A percentile compares a stretch with the other conserved stretches of the same genome.
Conservation (phyloP, 2,797 vertebrate species). For the Peromyscus eremicus region DNA sequence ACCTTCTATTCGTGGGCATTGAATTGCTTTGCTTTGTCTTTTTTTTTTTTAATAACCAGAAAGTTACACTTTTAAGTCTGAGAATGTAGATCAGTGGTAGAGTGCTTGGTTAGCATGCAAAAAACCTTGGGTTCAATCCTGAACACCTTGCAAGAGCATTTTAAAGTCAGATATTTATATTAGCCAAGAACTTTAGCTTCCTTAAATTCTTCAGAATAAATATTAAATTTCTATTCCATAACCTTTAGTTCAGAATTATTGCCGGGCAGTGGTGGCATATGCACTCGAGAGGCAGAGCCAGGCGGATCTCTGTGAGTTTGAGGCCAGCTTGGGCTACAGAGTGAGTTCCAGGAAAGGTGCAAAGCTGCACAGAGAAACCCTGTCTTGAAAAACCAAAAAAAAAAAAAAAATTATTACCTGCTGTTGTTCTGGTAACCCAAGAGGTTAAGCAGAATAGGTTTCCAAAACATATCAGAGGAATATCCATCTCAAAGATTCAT, state of each 20-base stretch:
- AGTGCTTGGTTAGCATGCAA: background rate
- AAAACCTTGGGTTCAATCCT: background rate
- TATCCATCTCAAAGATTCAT: background rate
- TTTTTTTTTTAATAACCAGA: background rate
- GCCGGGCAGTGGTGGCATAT: too few relatives aligned
- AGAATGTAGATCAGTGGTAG: background rate
- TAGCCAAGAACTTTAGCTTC: background rate
- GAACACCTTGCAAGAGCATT: background rate
- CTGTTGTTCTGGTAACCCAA: background rate
- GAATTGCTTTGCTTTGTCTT: conserved; percentile 17
- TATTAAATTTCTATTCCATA: background rate
- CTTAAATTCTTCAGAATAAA: conserved; percentile 53
- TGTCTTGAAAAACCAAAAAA: too few relatives aligned
- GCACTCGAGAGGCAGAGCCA: too few relatives aligned
- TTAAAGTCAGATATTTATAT: conserved; percentile 14
- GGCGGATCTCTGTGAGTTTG: too few relatives aligned
- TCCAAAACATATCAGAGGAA: background rate
- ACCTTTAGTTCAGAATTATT: conserved; percentile 14
- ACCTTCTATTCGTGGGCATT: background rate
- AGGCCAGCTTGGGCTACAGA: too few relatives aligned
- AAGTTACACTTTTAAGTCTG: background rate
- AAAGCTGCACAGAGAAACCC: too few relatives aligned
- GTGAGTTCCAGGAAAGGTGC: too few relatives aligned
- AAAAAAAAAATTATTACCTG: background rate
- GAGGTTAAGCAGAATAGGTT: background rate